Evolutionary conservation across 1,140 invertebrate genomes (phyloP).

Genomic region (Drosophila ercepeae): DNA sequence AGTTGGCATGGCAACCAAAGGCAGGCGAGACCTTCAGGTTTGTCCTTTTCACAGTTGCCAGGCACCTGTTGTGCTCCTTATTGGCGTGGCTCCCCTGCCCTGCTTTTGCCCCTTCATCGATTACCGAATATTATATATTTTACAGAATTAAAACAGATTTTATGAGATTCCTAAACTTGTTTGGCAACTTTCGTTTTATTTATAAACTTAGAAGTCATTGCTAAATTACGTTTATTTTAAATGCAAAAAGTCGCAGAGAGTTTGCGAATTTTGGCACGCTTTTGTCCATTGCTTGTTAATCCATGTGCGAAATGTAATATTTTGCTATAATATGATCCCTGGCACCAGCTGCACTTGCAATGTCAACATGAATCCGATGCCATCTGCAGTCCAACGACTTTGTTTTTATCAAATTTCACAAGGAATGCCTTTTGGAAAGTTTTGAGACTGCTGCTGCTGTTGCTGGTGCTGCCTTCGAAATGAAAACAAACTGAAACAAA

Average conservation of each 20-base stretch:
- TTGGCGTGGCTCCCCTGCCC: slow-evolving; percentile 13
- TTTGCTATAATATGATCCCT: too few relatives aligned
- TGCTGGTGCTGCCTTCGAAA: slow-evolving; percentile 9
- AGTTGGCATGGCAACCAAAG: slow-evolving; percentile 45
- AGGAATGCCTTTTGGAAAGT: slow-evolving; percentile 31
- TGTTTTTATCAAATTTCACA: slow-evolving; percentile 55
- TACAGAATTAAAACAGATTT: too few relatives aligned
- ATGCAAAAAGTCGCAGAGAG: too few relatives aligned
- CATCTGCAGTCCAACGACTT: slow-evolving; percentile 47
- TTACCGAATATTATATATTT: too few relatives aligned
- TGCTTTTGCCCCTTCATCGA: too few relatives aligned
- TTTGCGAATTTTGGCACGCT: background rate
- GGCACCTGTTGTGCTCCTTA: slow-evolving; percentile 66
- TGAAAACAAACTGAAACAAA: slow-evolving; percentile 45
- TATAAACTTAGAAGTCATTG: too few relatives aligned
- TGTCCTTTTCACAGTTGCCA: slow-evolving; percentile 80
- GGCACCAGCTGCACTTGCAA: slow-evolving; percentile 15
- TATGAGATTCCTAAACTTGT: too few relatives aligned
- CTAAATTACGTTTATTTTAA: too few relatives aligned
- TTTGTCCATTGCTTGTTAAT: slow-evolving; percentile 45
- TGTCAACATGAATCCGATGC: slow-evolving; percentile 22
- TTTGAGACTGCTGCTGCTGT: slow-evolving; percentile 13
- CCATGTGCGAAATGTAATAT: background rate
- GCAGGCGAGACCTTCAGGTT: slow-evolving; percentile 66
- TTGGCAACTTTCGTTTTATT: too few relatives aligned